Evolutionary conservation across 1,140 invertebrate genomes (phyloP).

Genomic region (Augochlora pura): DNA sequence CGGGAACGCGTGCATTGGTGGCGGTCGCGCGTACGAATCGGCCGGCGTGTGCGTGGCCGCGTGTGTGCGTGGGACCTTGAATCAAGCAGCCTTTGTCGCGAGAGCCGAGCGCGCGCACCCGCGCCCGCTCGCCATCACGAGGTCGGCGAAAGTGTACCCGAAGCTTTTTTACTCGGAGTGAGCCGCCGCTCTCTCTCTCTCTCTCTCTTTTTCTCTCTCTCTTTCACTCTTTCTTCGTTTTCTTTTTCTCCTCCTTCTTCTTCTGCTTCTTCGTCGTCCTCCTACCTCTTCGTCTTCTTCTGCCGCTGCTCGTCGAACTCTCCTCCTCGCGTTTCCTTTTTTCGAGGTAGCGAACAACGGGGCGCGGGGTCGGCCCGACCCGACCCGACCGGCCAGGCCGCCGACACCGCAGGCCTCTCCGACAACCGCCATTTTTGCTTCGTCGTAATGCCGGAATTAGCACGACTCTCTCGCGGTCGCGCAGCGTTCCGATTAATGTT

Average conservation of each 20-base stretch:
- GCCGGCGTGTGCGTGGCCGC: slow-evolving; percentile 3
- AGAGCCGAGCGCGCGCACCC: slow-evolving; percentile 70
- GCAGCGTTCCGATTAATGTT: not conserved
- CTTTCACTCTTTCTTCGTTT: slow-evolving; percentile 21
- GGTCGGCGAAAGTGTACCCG: slow-evolving; percentile 80
- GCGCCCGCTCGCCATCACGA: slow-evolving; percentile 71
- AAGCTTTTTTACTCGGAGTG: slow-evolving; percentile 77
- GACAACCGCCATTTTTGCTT: slow-evolving; percentile 70
- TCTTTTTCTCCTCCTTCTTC: not conserved
- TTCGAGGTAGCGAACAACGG: slow-evolving; percentile 42
- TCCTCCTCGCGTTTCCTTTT: slow-evolving; percentile 40
- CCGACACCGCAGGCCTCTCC: not conserved
- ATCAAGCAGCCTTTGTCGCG: slow-evolving; percentile 80
- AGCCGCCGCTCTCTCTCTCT: slow-evolving; percentile 66
- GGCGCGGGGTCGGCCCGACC: not conserved
- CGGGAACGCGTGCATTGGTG: slow-evolving; percentile 41
- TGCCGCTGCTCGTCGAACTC: slow-evolving; percentile 53
- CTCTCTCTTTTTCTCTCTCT: slow-evolving; percentile 50
- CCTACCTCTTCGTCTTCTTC: slow-evolving; percentile 51
- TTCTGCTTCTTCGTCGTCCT: slow-evolving; percentile 62
- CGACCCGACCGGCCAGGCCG: not conserved
- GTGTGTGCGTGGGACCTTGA: slow-evolving; percentile 78
- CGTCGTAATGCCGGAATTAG: slow-evolving; percentile 71
- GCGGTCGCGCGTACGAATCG: slow-evolving; percentile 42
- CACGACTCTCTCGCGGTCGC: slow-evolving; percentile 37